These are phyloP conservation scores for Quiscalus mexicanus DNA, from an alignment of 2,113 vertebrate genomes.

Conservation along the genomic window DNA sequence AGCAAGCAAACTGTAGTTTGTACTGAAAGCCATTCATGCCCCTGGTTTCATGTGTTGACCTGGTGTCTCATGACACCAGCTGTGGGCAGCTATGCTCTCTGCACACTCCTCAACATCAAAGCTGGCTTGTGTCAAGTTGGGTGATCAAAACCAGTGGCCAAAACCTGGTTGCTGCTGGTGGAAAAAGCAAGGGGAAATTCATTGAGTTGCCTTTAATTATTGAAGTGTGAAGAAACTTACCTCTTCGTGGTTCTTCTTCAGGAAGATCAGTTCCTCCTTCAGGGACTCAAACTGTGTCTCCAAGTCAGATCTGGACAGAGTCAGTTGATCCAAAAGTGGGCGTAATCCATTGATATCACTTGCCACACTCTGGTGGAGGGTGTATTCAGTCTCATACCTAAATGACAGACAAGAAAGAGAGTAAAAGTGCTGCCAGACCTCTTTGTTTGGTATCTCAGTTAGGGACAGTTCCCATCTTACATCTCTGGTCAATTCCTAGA, in stretches of 20 bases:
- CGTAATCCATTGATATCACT: slow-evolving; percentile 75
- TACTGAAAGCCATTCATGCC: neutral
- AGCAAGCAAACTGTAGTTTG: neutral
- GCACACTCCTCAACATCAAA: neutral
- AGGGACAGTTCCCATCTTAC: neutral
- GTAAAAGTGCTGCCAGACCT: neutral
- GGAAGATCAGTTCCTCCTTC: slow-evolving; percentile 89
- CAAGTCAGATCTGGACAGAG: slow-evolving; percentile 73
- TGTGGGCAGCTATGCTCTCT: neutral
- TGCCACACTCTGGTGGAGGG: slow-evolving; percentile 74
- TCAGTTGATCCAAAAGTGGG: slow-evolving; percentile 76
- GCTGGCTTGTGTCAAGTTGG: neutral
- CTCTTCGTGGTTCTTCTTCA: slow-evolving; percentile 92
- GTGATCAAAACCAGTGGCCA: neutral
- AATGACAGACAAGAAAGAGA: neutral
- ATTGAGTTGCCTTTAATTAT: neutral
- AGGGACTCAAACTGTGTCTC: slow-evolving; percentile 82
- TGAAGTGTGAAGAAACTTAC: slow-evolving; percentile 69
- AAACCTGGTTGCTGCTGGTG: neutral
- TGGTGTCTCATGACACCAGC: neutral
- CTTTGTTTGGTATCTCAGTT: neutral
- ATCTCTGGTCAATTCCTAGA: neutral
- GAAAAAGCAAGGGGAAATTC: neutral
- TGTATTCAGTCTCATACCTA: slow-evolving; percentile 74
- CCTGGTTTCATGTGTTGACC: neutral